These are phyloP conservation scores for Drosophila mojavensis DNA, from an alignment of 1,140 invertebrate species.

Conservation along the genomic window DNA sequence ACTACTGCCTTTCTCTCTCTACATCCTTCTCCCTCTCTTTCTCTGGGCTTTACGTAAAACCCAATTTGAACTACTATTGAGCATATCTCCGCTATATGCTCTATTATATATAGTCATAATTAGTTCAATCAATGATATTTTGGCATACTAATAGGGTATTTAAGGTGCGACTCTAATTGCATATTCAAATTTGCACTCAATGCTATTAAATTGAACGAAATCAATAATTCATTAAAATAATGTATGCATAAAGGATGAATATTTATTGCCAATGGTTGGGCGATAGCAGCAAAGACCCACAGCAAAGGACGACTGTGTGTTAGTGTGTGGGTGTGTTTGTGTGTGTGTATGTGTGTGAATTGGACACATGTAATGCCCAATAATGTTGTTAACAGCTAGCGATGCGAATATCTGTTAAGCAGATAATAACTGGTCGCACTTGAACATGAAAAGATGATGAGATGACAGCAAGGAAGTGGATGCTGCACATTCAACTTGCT, in stretches of 20 bases:
- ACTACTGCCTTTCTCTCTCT: too few relatives aligned
- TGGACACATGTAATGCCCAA: constrained; percentile 35
- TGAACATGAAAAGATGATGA: constrained; percentile 9
- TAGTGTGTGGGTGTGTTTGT: background rate
- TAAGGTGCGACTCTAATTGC: too few relatives aligned
- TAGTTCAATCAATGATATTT: too few relatives aligned
- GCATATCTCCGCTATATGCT: too few relatives aligned
- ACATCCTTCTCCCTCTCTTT: too few relatives aligned
- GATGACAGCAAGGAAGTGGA: constrained; percentile 10
- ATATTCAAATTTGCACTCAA: constrained; percentile 7
- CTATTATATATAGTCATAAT: too few relatives aligned
- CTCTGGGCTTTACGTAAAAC: too few relatives aligned
- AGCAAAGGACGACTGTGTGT: constrained; percentile 23
- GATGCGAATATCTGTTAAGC: constrained; percentile 22
- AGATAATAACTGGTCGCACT: constrained; percentile 41
- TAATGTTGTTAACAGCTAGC: constrained; percentile 64
- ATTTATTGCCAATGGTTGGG: constrained; percentile 62
- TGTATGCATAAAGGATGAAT: constrained; percentile 76
- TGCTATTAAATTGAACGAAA: constrained; percentile 56
- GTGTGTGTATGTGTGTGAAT: background rate
- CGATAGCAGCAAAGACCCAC: constrained; percentile 36
- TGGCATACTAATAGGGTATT: background rate
- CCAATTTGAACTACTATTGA: too few relatives aligned
- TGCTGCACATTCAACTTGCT: too few relatives aligned
- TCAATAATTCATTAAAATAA: constrained; percentile 82